Conservation (phyloP, 2,888 invertebrate species). For the Lumbricus terrestris region DNA sequence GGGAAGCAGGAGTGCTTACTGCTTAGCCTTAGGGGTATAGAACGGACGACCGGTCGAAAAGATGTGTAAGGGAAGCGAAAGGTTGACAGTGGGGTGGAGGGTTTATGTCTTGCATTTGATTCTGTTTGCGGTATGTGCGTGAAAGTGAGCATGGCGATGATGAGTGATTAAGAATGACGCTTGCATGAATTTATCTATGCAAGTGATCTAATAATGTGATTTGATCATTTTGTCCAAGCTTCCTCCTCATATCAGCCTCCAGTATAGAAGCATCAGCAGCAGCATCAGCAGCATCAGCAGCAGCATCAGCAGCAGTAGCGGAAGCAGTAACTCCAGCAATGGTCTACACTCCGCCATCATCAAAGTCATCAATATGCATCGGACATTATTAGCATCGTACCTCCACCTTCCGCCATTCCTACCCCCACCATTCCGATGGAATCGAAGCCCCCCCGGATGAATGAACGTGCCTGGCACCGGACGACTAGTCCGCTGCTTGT, state of each 20-base stretch:
- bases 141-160: not conserved
- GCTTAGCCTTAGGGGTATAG: no score
- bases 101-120: not conserved
- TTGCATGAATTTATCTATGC: not conserved
- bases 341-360: not conserved
- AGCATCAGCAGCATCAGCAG: no score
- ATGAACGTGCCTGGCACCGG: no score
- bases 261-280: not conserved
- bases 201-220: not conserved
- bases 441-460: not conserved
- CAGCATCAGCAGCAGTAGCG: no score
- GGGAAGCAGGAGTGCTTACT: not conserved
- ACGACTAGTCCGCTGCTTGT: not conserved
- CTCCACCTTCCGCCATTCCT: no score
- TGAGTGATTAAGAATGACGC: not conserved
- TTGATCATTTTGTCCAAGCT: not conserved
- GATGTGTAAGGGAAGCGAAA: no score
- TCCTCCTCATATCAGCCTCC: not conserved
- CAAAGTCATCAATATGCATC: not conserved
- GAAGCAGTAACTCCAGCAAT: not conserved
- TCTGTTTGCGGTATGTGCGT: not conserved
- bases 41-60: no score
- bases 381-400: not conserved
- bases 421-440: no score
- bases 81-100: no score